Evolutionary conservation across 2,113 vertebrate genomes (phyloP).

Genomic region (Scortum barcoo): DNA sequence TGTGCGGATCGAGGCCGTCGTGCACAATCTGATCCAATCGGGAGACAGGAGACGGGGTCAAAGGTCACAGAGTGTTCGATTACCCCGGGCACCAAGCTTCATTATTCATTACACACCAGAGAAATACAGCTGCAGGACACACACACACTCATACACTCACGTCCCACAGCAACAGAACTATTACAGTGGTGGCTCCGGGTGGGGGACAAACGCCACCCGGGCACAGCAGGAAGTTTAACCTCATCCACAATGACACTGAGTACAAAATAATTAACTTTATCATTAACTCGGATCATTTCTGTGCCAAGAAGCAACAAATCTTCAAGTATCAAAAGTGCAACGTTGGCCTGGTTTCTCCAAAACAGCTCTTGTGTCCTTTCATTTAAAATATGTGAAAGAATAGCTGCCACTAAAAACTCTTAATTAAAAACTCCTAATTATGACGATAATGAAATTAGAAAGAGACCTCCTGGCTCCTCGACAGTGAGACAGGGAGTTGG

Average conservation of each 20-base stretch:
- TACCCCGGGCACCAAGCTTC: conserved; percentile 49
- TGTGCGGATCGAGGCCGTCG: neutral
- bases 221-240: conserved; percentile 32
- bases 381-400: neutral
- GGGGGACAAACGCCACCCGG: conserved; percentile 23
- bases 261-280: neutral
- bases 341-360: neutral
- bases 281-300: neutral
- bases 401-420: no score
- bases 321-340: no score
- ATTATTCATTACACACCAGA: conserved; percentile 67
- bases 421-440: no score
- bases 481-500: no score
- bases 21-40: conserved; percentile 35
- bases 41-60: conserved; percentile 28
- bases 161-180: conserved; percentile 51
- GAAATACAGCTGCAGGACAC: conserved; percentile 40
- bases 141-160: conserved; percentile 28
- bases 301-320: neutral
- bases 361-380: neutral
- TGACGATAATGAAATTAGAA: no score
- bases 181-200: conserved; percentile 44
- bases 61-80: conserved; percentile 47
- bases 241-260: conserved; percentile 14
- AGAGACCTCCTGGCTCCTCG: no score